phyloP scores from a whole-genome alignment of 1,140 invertebrate species.

The Dufourea novaeangliae region DNA sequence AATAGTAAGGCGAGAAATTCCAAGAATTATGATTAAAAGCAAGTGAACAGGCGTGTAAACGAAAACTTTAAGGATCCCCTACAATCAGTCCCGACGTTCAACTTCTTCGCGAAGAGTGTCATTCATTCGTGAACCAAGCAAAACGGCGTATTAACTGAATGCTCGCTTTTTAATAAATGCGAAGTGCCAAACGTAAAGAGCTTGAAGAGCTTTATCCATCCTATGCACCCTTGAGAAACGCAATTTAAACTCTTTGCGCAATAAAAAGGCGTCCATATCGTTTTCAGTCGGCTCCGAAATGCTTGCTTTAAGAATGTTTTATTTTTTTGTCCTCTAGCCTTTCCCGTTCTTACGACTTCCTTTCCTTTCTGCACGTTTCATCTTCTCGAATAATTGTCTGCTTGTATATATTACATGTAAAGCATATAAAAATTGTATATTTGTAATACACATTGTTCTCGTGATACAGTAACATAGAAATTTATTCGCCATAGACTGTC shows the following conservation, averaged over 20 bases:
- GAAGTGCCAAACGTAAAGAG: background rate
- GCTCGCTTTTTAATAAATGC: conserved; percentile 21
- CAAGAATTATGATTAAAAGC: too few species aligned
- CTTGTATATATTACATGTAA: background rate
- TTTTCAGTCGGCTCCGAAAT: background rate
- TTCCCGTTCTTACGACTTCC: background rate
- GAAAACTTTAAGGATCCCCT: too few species aligned
- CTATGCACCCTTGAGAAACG: background rate
- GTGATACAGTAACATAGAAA: too few species aligned
- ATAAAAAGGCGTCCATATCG: conserved; percentile 11
- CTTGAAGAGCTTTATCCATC: background rate
- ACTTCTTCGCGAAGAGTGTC: background rate
- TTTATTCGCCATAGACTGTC: too few species aligned
- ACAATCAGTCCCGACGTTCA: background rate
- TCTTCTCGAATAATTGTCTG: background rate
- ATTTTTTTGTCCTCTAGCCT: background rate
- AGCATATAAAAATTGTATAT: too few species aligned
- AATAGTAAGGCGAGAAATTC: too few species aligned
- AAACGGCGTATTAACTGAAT: background rate
- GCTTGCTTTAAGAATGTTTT: background rate
- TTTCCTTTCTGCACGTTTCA: background rate
- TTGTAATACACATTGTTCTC: too few species aligned
- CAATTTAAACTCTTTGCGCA: background rate
- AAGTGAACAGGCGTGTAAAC: background rate
- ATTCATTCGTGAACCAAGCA: background rate